Conservation (phyloP, 1,140 invertebrate genomes). For the Aphelinus certus region DNA sequence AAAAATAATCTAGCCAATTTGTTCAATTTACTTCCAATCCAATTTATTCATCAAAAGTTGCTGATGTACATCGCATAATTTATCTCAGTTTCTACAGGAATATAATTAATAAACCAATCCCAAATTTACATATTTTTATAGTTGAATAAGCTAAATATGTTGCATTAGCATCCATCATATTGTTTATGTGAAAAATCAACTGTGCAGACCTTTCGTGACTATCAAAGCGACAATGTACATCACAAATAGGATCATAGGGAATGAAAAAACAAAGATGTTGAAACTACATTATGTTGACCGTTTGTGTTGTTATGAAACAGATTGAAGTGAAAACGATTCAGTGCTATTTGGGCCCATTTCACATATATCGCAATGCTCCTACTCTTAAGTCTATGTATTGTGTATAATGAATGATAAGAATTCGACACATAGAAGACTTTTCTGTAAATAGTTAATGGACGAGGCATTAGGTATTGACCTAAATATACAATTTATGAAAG, state of each 20-base stretch:
- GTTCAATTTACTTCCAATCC: not conserved
- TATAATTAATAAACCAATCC: constrained; percentile 14
- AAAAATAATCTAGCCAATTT: not conserved
- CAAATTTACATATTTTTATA: constrained; percentile 31
- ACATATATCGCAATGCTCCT: constrained; percentile 55
- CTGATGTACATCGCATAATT: constrained; percentile 17
- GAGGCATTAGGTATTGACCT: constrained; percentile 64
- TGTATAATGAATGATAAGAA: constrained; percentile 64
- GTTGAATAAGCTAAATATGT: constrained; percentile 10
- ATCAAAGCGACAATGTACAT: constrained; percentile 37
- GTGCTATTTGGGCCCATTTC: constrained; percentile 55
- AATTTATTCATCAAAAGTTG: not conserved
- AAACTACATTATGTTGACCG: no score
- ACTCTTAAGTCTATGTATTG: constrained; percentile 64
- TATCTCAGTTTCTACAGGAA: constrained; percentile 15
- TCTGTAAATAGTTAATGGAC: constrained; percentile 64
- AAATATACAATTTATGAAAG: constrained; percentile 40
- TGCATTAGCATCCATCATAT: constrained; percentile 29
- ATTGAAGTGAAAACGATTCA: constrained; percentile 46
- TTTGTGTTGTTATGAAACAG: constrained; percentile 20
- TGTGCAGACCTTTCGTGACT: constrained; percentile 33
- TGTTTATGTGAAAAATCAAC: constrained; percentile 26
- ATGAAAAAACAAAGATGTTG: no score
- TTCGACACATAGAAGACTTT: constrained; percentile 62
- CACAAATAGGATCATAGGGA: constrained; percentile 35